phyloP scores from a whole-genome alignment of 2,888 invertebrate species.

The Ornithoptera priamus region DNA sequence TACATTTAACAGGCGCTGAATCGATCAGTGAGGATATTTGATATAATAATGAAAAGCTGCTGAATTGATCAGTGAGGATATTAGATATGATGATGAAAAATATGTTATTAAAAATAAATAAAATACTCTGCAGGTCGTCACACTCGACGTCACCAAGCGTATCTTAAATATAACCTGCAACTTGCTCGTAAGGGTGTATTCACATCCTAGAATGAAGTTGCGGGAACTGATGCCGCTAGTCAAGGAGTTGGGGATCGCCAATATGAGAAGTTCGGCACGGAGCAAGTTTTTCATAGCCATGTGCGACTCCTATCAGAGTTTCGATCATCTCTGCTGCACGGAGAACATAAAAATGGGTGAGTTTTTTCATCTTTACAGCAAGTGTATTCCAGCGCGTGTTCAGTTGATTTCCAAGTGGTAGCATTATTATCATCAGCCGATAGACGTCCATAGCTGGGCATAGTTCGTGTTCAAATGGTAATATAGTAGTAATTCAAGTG shows the following conservation, averaged over 20 bases:
- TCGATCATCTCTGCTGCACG: neutral
- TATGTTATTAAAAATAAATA: slow-evolving; percentile 10
- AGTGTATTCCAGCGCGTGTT: no score
- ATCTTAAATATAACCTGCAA: neutral
- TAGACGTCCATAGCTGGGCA: no score
- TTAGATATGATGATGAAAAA: neutral
- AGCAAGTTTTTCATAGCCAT: neutral
- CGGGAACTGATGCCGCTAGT: neutral
- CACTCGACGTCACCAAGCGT: neutral
- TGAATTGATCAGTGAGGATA: no score
- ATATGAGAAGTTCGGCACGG: neutral
- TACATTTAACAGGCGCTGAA: no score
- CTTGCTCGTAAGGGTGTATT: neutral
- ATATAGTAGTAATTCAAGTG: no score
- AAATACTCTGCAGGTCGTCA: slow-evolving; percentile 1
- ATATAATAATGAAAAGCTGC: no score
- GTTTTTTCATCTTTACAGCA: neutral
- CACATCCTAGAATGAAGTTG: neutral
- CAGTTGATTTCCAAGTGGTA: no score
- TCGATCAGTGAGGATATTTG: no score
- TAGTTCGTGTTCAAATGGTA: no score
- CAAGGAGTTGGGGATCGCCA: neutral
- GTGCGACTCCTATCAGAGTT: neutral
- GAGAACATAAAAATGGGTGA: neutral
- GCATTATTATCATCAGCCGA: no score